Conservation (phyloP, 2,797 vertebrate species). For the Yasuhikotakia modesta region DNA sequence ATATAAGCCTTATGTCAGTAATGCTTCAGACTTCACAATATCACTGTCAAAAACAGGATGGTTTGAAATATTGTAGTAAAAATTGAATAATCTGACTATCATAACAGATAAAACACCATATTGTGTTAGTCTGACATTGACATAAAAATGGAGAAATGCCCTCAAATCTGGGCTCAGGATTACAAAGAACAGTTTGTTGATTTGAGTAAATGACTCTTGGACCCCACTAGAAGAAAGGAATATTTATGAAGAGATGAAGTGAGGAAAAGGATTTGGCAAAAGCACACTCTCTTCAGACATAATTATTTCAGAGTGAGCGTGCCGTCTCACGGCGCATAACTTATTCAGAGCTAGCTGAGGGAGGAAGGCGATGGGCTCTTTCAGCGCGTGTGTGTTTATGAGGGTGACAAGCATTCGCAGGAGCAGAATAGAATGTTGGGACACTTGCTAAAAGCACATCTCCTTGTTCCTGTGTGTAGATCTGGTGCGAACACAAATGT, state of each 20-base stretch:
- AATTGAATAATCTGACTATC: too few species aligned
- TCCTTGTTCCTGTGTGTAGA: slow-evolving; percentile 24
- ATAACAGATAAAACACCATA: too few species aligned
- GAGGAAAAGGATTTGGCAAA: slow-evolving; percentile 26
- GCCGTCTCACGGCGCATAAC: slow-evolving; percentile 43
- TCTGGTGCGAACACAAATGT: background rate
- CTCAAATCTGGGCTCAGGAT: background rate
- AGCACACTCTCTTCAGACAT: slow-evolving; percentile 46
- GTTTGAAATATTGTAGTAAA: too few species aligned
- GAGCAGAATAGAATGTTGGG: slow-evolving; percentile 12
- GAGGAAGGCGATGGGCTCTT: slow-evolving; percentile 42
- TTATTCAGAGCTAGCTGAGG: slow-evolving; percentile 51
- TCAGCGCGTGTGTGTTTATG: slow-evolving; percentile 28
- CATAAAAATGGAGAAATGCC: background rate
- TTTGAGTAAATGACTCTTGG: slow-evolving; percentile 18
- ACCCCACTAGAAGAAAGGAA: slow-evolving; percentile 18
- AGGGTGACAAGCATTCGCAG: slow-evolving; percentile 17
- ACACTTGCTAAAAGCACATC: slow-evolving; percentile 36
- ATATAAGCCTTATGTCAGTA: too few species aligned
- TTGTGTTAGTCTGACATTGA: background rate
- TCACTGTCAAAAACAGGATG: too few species aligned
- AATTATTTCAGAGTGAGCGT: slow-evolving; percentile 51
- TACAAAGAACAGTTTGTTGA: slow-evolving; percentile 27
- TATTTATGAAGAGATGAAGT: slow-evolving; percentile 45
- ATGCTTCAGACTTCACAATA: too few species aligned